Conservation (phyloP, 2,888 invertebrate species). For the Digitonthophagus gazella region DNA sequence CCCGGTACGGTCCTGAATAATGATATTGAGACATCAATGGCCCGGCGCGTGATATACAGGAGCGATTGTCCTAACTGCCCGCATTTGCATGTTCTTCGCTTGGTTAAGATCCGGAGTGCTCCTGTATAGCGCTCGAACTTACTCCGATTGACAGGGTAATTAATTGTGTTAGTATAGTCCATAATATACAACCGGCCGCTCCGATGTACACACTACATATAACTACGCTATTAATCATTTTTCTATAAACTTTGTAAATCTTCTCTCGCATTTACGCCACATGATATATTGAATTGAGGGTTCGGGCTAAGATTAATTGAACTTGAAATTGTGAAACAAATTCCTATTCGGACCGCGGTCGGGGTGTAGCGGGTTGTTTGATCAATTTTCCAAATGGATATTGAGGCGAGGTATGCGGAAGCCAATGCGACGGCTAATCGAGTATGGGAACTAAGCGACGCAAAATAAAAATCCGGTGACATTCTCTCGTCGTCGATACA, state of each 20-base stretch:
- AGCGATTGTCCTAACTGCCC: neutral
- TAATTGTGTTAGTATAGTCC: constrained; percentile 2
- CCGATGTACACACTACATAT: neutral
- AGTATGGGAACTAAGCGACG: too few relatives aligned
- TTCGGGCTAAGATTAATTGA: too few relatives aligned
- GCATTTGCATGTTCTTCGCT: constrained; percentile 16
- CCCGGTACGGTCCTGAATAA: constrained; percentile 21
- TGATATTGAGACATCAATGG: constrained; percentile 12
- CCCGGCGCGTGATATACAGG: constrained; percentile 8
- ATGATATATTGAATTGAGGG: too few relatives aligned
- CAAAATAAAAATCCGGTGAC: too few relatives aligned
- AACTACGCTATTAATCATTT: neutral
- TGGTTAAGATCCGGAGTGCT: constrained; percentile 10
- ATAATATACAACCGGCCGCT: neutral
- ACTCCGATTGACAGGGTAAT: neutral
- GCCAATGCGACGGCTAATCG: too few relatives aligned
- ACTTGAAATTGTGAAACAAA: too few relatives aligned
- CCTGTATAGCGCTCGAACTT: neutral
- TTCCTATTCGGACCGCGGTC: neutral
- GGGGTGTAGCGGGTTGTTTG: too few relatives aligned
- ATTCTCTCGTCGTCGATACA: neutral
- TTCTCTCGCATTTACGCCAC: too few relatives aligned
- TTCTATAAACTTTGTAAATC: too few relatives aligned
- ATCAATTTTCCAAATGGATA: too few relatives aligned
- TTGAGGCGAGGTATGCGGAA: too few relatives aligned